Evolutionary conservation across 2,888 invertebrate genomes (phyloP), one percentile per base, ranked within the genome.

Genomic region (Carpatolechia fugitivella): DNA sequence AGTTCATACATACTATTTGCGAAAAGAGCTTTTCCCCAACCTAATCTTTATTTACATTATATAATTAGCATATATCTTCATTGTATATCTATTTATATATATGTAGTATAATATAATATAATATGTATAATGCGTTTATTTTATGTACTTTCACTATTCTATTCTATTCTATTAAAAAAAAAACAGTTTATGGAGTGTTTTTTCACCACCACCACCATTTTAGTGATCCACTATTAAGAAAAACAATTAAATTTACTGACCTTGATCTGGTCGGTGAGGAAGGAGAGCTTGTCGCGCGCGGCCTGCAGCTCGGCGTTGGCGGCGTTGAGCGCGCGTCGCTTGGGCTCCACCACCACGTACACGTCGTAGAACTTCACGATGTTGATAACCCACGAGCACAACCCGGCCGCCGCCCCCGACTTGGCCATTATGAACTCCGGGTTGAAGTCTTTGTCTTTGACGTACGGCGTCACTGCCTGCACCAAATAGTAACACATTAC

Each of bases 361-460:
- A 98, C 96, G 54, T 96, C 95, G 84, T 97, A 95, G 85, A 97
- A 98, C 68, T 92, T 95, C 75, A 96, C 91, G 62, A 98, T 97
- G 82, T 98, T 98, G 64, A 97, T 94, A 1, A 97, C 98, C 98
- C 98, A 99, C 1, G 97, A 94, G 74, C 98, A 98, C 7, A 99
- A 90, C 20, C 98, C 97, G 52, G 97, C 97, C 16, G 98, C 98
- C 13, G 98, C 98, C 31, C 93, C 91, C 0, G 98, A 98, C 83
- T 98, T 98, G 0, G 94, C 91, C 64, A 93, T 81, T 70, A 98
- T 95, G 63, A 95, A 94, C 36, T 96, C 96, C 0, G 97, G 94
- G 64, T 94, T 93, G 78, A 98, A 98, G 64, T 97, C 97, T 10
- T 93, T 92, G 73, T 94, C 91, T 65, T 91, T 92, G 13, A 92